Conservation (phyloP, 1,140 invertebrate species). For the Sweltsa coloradensis region DNA sequence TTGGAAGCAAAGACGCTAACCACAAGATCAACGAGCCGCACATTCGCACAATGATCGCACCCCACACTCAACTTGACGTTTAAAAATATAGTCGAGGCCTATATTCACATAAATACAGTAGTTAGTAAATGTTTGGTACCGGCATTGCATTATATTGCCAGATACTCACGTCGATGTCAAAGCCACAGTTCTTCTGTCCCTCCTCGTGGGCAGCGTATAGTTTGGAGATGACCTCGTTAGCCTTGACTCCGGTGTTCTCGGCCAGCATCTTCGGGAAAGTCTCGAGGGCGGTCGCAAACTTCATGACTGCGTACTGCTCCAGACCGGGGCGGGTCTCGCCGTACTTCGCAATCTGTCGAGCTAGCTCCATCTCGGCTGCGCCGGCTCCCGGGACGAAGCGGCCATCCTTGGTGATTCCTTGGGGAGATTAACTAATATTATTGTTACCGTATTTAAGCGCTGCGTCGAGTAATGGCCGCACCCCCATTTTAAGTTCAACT, state of each 20-base stretch:
- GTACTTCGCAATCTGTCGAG: constrained; percentile 68
- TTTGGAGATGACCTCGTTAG: constrained; percentile 79
- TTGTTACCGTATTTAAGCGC: too few species aligned
- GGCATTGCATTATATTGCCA: constrained; percentile 2
- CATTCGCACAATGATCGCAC: too few species aligned
- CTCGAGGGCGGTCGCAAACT: constrained; percentile 87
- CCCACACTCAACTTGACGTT: too few species aligned
- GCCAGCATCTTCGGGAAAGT: constrained; percentile 83
- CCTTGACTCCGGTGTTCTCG: constrained; percentile 86
- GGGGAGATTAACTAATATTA: too few species aligned
- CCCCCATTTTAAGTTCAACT: too few species aligned
- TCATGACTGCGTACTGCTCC: constrained; percentile 93
- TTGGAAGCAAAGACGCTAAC: too few species aligned
- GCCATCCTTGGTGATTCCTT: too few species aligned
- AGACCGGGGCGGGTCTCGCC: constrained; percentile 87
- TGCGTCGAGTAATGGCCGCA: too few species aligned
- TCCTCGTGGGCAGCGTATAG: constrained; percentile 85
- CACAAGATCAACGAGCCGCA: too few species aligned
- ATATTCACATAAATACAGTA: too few species aligned
- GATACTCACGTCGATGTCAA: constrained; percentile 67
- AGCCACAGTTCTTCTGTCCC: constrained; percentile 71
- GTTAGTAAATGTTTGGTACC: too few species aligned
- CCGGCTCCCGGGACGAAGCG: constrained; percentile 87
- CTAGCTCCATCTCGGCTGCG: constrained; percentile 88
- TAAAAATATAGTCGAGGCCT: constrained; percentile 4